Base-by-base conservation (phyloP, 2,888 invertebrate genomes). In the Drosophila neoperkinsi region DNA sequence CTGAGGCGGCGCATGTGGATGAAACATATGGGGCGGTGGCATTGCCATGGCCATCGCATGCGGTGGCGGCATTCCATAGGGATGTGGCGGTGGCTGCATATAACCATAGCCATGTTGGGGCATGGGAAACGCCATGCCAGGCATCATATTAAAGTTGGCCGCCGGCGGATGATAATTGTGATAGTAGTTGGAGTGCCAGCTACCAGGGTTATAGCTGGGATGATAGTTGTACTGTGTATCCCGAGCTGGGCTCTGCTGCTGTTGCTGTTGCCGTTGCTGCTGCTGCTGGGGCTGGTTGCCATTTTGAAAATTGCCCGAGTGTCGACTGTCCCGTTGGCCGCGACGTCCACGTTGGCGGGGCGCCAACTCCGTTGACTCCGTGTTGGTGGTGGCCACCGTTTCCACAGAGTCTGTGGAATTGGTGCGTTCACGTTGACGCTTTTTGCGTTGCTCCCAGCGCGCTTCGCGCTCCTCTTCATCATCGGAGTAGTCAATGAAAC, bases 401-500 rank as follows among this genome's bases (percentile, higher is more conserved):
- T 84, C 84, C 43, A 81, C 74, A 0, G 84, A 79, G 31, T 88
- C 86, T 0, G 80, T 81, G 7, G 85, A 79, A 36, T 89, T 75
- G 16, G 74, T 67, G 16, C 90, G 82, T 5, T 86, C 84, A 30
- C 88, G 82, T 30, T 89, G 84, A 10, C 89, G 86, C 38, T 93
- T 91, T 59, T 93, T 92, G 10, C 92, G 88, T 9, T 78, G 82
- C 4, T 94, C 92, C 63, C 90, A 91, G 63, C 93, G 94, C 0
- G 94, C 94, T 69, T 92, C 91, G 21, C 95, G 94, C 90, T 98
- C 98, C 71, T 96, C 95, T 88, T 98, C 98, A 91, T 98, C 98
- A 91, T 98, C 98, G 0, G 98, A 98, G 93, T 95, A 98, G 36
- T 98, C 98, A 1, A 96, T 82, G 77, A 95, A 95, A 84, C 95